Evolutionary conservation across 2,113 vertebrate species (phyloP).

Genomic region (Anoura caudifer): DNA sequence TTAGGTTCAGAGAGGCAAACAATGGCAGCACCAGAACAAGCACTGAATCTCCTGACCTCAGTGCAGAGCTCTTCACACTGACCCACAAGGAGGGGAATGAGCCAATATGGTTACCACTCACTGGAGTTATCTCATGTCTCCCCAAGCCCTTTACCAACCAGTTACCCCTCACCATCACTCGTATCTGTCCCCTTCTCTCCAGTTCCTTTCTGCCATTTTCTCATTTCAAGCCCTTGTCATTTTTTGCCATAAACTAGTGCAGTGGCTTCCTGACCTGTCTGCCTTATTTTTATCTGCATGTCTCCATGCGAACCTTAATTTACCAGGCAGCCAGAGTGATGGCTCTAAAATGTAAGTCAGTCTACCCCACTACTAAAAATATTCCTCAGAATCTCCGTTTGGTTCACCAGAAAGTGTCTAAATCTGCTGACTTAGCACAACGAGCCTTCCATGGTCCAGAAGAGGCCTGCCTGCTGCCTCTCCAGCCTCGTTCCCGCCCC

Average conservation of each 20-base stretch:
- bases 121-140: background rate
- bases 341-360: background rate
- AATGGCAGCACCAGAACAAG: too few relatives aligned
- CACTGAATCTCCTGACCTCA: background rate
- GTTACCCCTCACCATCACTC: background rate
- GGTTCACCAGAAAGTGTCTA: background rate
- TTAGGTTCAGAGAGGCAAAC: background rate
- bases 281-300: background rate
- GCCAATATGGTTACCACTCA: too few relatives aligned
- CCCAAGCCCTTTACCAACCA: background rate
- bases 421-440: background rate
- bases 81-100: background rate
- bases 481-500: background rate
- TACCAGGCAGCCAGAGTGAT: background rate
- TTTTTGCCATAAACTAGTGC: background rate
- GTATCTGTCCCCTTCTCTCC: background rate
- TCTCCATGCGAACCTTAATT: background rate
- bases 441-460: background rate
- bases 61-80: background rate
- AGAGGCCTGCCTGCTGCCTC: background rate
- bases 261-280: background rate
- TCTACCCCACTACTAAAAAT: background rate
- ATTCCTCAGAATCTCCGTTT: background rate
- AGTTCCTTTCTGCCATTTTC: background rate
- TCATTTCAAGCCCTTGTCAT: background rate